Conservation (phyloP, 2,797 vertebrate species). For the Picus viridis region DNA sequence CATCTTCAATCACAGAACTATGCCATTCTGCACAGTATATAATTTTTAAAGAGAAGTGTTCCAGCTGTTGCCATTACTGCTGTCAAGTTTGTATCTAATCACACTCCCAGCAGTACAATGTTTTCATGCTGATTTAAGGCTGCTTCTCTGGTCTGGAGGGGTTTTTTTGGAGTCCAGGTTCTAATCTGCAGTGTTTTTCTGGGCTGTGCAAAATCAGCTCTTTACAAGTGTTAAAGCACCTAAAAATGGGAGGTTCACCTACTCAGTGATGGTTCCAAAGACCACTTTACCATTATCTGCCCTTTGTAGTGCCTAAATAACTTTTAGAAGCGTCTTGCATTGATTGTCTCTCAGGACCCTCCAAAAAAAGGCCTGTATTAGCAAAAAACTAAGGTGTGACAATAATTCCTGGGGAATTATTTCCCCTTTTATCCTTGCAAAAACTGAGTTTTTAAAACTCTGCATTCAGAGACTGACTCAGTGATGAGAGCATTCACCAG, state of each 20-base stretch:
- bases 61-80: constrained; percentile 46
- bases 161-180: not conserved
- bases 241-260: not conserved
- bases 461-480: not conserved
- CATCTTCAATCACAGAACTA: constrained; percentile 35
- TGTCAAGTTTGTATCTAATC: constrained; percentile 19
- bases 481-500: not conserved
- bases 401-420: not conserved
- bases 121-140: not conserved
- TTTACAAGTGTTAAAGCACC: not conserved
- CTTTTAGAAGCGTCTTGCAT: not conserved
- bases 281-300: not conserved
- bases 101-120: not conserved
- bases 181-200: not conserved
- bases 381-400: not conserved
- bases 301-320: not conserved
- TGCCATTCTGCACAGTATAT: constrained; percentile 11
- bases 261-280: not conserved
- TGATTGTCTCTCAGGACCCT: not conserved
- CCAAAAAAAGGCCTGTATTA: not conserved
- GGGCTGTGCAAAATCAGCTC: not conserved
- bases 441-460: not conserved
- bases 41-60: constrained; percentile 50
- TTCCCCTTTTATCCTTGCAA: not conserved
- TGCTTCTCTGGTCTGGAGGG: not conserved